phyloP scores from a whole-genome alignment of 2,797 vertebrate species.

The Cossypha niveicapilla region DNA sequence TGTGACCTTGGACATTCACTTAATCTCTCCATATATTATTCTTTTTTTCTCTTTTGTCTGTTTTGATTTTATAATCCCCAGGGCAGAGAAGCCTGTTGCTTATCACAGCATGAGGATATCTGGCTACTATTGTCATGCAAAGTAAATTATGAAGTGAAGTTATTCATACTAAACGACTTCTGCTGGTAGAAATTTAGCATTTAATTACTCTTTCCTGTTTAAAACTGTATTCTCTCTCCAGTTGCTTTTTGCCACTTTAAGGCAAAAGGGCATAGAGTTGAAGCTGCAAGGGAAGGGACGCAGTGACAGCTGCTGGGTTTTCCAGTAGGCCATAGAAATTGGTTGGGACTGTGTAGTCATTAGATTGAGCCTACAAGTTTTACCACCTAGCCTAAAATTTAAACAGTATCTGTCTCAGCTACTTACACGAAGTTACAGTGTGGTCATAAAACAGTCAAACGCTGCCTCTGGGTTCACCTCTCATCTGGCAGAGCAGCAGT shows the following conservation, averaged over 20 bases:
- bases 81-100: constrained; percentile 16
- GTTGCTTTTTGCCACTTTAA: background rate
- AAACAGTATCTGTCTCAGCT: background rate
- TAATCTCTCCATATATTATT: background rate
- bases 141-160: constrained; percentile 26
- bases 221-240: background rate
- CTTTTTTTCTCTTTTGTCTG: background rate
- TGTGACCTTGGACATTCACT: constrained; percentile 14
- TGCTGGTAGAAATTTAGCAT: background rate
- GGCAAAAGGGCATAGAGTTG: background rate
- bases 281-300: background rate
- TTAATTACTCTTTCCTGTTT: background rate
- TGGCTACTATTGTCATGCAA: constrained; percentile 9
- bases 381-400: background rate
- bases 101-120: constrained; percentile 1
- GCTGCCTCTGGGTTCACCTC: background rate
- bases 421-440: background rate
- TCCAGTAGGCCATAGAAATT: background rate
- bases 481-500: background rate
- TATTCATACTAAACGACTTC: constrained; percentile 5
- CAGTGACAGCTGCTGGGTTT: background rate
- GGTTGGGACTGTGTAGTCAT: background rate
- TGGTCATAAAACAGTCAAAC: background rate
- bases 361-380: background rate
- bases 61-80: constrained; percentile 7